Base-by-base conservation (phyloP, 2,113 vertebrate genomes). In the Pelodiscus sinensis region DNA sequence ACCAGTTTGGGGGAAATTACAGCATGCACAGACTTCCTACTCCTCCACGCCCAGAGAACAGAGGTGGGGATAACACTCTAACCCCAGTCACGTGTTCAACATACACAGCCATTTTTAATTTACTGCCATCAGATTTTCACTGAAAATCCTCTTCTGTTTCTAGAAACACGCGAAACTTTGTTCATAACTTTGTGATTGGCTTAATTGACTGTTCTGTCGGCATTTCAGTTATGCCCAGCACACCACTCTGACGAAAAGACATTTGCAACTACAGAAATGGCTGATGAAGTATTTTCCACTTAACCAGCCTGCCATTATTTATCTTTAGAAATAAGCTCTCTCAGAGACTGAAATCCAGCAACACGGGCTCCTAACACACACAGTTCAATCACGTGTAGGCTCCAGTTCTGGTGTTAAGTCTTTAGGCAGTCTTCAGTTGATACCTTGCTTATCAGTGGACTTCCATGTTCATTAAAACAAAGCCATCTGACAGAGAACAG, bases 191-290 rank as follows among this genome's bases (percentile, higher is more conserved):
- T 2, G 22, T 79, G 89, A 95, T 94, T 90, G 86, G 38, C 35
- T 25, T 81, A 81, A 81, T 86, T 90, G 92, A 87, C 75, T 91
- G 78, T 55, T 90, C 68, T 24, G 58, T 4, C 82, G 92, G 92
- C 87, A 84, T 93, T 95, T 88, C 85, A 92, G 91, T 86, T 55
- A 84, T 0, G 0, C 93, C 91, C 90, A 91, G 89, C 35, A 25
- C 29, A 6, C 18, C 58, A 84, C 93, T 97, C 94, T 96, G 90
- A 92, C 92, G 82, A 88, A 87, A 90, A 96, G 92, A 57, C 86
- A 95, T 91, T 88, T 90, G 81, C 92, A 96, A 89, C 92, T 92
- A 90, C n/a, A 5, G 84, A 86, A 97, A 95, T 38, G 83, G 88
- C 86, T 93, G 92, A 96, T 93, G 57, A 91, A 96, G 88, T 91